phyloP scores from a whole-genome alignment of 2,113 vertebrate genomes.

The Scortum barcoo region DNA sequence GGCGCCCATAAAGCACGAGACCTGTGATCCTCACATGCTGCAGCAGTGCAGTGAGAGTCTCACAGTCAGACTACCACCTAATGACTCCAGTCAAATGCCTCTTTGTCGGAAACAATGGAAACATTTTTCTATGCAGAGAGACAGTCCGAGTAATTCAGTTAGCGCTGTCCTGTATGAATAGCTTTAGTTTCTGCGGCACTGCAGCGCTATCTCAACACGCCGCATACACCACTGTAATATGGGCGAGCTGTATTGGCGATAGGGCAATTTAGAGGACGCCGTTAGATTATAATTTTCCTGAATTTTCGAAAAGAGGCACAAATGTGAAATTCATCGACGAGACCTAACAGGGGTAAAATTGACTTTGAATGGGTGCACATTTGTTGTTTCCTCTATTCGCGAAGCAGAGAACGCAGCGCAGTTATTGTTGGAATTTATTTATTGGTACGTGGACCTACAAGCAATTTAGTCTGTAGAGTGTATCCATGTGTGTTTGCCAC shows the following conservation, averaged over 20 bases:
- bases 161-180: conserved; percentile 18
- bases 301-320: conserved; percentile 24
- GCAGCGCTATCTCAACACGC: not conserved
- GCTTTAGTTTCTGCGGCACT: conserved; percentile 24
- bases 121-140: conserved; percentile 42
- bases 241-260: not conserved
- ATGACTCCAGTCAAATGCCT: conserved; percentile 41
- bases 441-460: conserved; percentile 1
- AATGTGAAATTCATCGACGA: conserved; percentile 29
- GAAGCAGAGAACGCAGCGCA: not conserved
- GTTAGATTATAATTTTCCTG: conserved; percentile 17
- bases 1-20: conserved; percentile 35
- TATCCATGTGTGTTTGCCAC: not conserved
- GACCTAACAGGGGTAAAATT: conserved; percentile 42
- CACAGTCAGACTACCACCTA: conserved; percentile 15
- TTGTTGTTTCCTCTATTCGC: conserved; percentile 7
- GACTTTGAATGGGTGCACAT: conserved; percentile 44
- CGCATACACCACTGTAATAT: not conserved
- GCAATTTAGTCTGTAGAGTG: not conserved
- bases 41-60: conserved; percentile 22
- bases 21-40: conserved; percentile 72
- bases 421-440: conserved; percentile 16
- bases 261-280: conserved; percentile 27
- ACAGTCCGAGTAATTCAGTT: conserved; percentile 39
- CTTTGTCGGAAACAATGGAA: conserved; percentile 65